Conservation (phyloP, 2,113 vertebrate genomes). For the Oxygymnocypris stewartii region DNA sequence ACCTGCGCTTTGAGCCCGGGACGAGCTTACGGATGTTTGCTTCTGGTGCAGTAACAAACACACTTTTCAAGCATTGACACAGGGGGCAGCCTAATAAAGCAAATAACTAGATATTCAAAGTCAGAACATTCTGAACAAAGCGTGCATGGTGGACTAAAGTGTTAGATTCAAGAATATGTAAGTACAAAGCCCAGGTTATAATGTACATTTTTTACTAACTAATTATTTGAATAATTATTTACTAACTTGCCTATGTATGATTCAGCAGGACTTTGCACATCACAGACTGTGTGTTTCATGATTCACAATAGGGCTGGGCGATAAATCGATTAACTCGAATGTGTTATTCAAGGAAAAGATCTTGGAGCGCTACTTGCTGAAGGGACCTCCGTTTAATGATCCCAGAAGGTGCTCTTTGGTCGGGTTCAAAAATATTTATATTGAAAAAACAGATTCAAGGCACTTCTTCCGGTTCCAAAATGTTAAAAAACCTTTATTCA, state of each 20-base stretch:
- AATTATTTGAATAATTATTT: neutral
- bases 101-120: neutral
- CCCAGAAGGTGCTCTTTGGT: no score
- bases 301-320: neutral
- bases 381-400: no score
- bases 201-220: slow-evolving; percentile 4
- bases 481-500: no score
- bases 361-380: no score
- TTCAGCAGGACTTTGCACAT: slow-evolving; percentile 14
- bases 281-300: neutral
- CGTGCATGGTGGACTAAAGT: neutral
- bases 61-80: neutral
- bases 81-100: neutral
- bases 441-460: no score
- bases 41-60: slow-evolving; percentile 32
- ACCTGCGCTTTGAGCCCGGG: neutral
- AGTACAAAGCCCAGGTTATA: neutral
- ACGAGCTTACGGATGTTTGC: slow-evolving; percentile 34
- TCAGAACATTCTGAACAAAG: neutral
- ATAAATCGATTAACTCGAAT: no score
- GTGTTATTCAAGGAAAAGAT: no score
- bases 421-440: no score
- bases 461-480: no score
- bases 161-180: slow-evolving; percentile 17
- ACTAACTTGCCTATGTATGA: slow-evolving; percentile 13